These are phyloP conservation scores for Arenaria interpres DNA, from an alignment of 2,113 vertebrate genomes.

Conservation along the genomic window DNA sequence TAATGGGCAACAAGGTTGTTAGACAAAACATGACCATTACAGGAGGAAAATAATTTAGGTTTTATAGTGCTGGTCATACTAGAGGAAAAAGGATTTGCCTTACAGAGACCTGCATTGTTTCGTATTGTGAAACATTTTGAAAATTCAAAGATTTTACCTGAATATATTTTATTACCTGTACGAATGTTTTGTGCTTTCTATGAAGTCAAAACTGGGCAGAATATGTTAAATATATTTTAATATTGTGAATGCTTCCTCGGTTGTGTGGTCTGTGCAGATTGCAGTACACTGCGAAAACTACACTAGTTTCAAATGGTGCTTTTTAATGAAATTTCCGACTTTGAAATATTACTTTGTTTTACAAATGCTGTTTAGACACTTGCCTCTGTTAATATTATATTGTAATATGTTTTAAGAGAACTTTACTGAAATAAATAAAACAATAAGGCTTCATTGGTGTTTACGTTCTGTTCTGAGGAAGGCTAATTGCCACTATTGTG, in stretches of 20 bases:
- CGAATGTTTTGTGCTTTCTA: neutral
- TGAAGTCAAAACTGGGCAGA: neutral
- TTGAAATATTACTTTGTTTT: constrained; percentile 17
- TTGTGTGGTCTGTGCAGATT: constrained; percentile 2
- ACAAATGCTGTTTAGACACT: neutral
- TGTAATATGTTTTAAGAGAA: constrained; percentile 2
- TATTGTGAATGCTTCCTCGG: neutral
- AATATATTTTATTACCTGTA: constrained; percentile 6
- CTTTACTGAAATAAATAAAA: constrained; percentile 41
- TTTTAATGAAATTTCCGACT: neutral
- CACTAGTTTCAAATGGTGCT: constrained; percentile 7
- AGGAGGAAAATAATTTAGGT: neutral
- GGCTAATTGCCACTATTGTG: rapidly evolving
- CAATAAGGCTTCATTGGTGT: neutral
- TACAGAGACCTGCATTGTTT: neutral
- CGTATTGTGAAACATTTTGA: neutral
- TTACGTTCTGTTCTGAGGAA: neutral
- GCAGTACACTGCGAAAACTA: neutral
- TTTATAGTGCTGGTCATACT: neutral
- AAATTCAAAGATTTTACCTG: neutral
- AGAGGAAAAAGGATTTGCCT: neutral
- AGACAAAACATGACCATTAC: neutral
- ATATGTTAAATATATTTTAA: neutral
- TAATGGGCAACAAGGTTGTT: neutral
- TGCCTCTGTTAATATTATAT: neutral